Evolutionary conservation across 2,888 invertebrate species (phyloP).

Genomic region (Hydroisotoma schaefferi): DNA sequence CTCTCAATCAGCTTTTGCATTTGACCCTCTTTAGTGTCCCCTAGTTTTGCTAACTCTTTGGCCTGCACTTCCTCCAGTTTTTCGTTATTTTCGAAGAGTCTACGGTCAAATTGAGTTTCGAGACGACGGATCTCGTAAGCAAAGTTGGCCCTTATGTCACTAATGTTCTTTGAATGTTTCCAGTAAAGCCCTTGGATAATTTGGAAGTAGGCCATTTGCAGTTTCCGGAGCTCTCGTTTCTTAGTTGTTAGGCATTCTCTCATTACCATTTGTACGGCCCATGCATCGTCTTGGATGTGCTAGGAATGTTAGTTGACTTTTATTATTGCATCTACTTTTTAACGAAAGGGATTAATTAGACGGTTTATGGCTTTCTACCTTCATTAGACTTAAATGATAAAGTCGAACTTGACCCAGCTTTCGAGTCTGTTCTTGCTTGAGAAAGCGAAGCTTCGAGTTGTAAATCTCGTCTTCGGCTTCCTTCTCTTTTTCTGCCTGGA

Average conservation of each 20-base stretch:
- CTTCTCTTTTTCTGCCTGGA: conserved; percentile 22
- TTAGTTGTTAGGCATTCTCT: conserved; percentile 26
- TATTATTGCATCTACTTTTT: background rate
- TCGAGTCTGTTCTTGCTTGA: conserved; percentile 34
- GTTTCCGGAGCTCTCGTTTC: conserved; percentile 31
- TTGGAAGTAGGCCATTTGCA: conserved; percentile 38
- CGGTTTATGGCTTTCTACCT: conserved; percentile 6
- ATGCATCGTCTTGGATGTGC: conserved; percentile 36
- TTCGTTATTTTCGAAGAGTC: conserved; percentile 27
- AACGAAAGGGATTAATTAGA: background rate
- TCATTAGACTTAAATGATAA: conserved; percentile 29
- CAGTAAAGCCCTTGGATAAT: conserved; percentile 34
- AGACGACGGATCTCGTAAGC: conserved; percentile 31
- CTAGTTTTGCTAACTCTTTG: conserved; percentile 16
- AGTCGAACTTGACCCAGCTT: conserved; percentile 35
- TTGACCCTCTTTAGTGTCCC: conserved; percentile 24
- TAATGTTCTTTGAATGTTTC: conserved; percentile 30
- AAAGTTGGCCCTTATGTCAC: conserved; percentile 28
- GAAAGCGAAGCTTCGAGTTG: conserved; percentile 25
- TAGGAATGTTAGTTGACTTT: background rate
- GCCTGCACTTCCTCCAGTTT: conserved; percentile 23
- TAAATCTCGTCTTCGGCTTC: conserved; percentile 22
- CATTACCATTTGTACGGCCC: conserved; percentile 35
- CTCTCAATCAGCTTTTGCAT: conserved; percentile 16
- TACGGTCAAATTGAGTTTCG: conserved; percentile 24